Evolutionary conservation across 2,113 vertebrate genomes (phyloP).

Genomic region (Noturus placidus): DNA sequence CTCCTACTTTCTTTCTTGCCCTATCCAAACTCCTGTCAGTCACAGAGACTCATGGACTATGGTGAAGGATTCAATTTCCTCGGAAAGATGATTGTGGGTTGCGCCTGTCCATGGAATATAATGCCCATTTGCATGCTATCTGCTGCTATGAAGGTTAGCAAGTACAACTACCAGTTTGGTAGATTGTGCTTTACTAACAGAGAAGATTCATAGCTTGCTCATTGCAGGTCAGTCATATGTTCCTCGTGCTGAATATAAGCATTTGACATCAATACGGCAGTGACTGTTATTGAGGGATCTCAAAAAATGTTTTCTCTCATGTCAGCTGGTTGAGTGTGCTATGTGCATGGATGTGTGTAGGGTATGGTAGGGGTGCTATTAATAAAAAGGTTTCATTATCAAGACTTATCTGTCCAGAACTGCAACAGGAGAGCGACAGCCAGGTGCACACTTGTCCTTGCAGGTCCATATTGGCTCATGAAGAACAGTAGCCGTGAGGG

Average conservation of each 20-base stretch:
- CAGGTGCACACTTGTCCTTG: constrained; percentile 46
- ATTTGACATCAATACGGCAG: not conserved
- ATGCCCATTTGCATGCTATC: not conserved
- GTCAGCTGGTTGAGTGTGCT: not conserved
- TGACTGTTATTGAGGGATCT: not conserved
- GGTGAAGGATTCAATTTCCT: not conserved
- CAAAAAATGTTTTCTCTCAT: not conserved
- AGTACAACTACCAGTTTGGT: not conserved
- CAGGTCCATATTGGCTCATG: constrained; percentile 62
- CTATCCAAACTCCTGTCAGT: not conserved
- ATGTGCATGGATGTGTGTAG: not conserved
- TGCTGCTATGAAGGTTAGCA: not conserved
- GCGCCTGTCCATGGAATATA: not conserved
- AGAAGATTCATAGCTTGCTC: not conserved
- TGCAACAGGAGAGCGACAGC: not conserved
- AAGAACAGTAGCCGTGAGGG: constrained; percentile 49
- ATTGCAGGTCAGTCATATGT: not conserved
- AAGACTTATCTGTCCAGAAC: not conserved
- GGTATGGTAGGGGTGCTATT: not conserved
- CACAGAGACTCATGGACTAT: not conserved
- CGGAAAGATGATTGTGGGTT: not conserved
- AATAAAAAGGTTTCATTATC: not conserved
- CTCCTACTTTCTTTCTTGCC: not conserved
- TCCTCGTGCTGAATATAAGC: not conserved
- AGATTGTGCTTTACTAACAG: not conserved